Conservation (phyloP, 1,140 invertebrate species). For the Aphaenogaster floridana region DNA sequence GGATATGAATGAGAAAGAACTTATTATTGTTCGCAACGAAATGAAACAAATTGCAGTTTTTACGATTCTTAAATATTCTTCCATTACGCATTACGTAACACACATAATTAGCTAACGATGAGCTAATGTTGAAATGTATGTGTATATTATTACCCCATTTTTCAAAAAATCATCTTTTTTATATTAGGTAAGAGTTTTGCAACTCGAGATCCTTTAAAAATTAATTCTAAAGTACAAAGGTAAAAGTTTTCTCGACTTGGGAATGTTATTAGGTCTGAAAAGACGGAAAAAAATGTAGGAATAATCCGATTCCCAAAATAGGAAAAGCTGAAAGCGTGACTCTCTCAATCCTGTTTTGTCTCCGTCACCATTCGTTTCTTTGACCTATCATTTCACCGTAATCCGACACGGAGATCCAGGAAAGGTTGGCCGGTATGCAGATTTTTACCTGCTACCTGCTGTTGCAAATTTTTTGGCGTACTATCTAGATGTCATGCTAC, state of each 20-base stretch:
- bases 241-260: not conserved
- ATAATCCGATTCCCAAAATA: slow-evolving; percentile 42
- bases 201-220: not conserved
- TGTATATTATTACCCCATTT: not conserved
- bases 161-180: not conserved
- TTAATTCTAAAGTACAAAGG: not conserved
- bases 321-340: slow-evolving; percentile 70
- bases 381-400: slow-evolving; percentile 44
- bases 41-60: not conserved
- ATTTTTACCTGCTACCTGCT: slow-evolving; percentile 65
- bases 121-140: not conserved
- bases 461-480: slow-evolving; percentile 58
- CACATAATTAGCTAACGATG: not conserved
- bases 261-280: not conserved
- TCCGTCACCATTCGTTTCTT: slow-evolving; percentile 22
- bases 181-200: not conserved
- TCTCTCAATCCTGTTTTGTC: slow-evolving; percentile 44
- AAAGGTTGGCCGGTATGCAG: slow-evolving; percentile 57
- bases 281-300: not conserved
- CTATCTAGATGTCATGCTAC: not conserved
- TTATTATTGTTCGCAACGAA: not conserved
- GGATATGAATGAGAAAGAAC: slow-evolving; percentile 3
- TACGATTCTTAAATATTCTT: not conserved
- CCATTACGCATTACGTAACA: not conserved
- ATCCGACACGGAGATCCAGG: not conserved